These are phyloP conservation scores for Dinoponera quadriceps DNA, from an alignment of 1,140 invertebrate species.

Conservation along the genomic window DNA sequence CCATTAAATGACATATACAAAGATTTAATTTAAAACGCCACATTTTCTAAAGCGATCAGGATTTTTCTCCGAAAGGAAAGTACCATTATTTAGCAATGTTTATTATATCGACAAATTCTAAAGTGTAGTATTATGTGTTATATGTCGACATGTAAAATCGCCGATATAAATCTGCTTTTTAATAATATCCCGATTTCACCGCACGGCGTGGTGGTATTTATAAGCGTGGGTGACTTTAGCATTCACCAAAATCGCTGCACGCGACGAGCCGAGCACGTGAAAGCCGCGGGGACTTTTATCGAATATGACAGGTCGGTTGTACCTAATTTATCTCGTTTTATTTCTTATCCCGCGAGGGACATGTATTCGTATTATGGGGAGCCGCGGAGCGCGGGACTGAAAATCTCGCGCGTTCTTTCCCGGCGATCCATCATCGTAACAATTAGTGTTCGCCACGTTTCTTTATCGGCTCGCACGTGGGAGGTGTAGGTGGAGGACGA, in stretches of 20 bases:
- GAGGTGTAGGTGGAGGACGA: slow-evolving; percentile 72
- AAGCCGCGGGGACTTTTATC: slow-evolving; percentile 42
- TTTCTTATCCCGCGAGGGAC: slow-evolving; percentile 41
- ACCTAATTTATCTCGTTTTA: slow-evolving; percentile 54
- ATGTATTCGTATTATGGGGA: slow-evolving; percentile 43
- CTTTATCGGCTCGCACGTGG: slow-evolving; percentile 72
- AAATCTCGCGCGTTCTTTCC: slow-evolving; percentile 39
- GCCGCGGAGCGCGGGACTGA: slow-evolving; percentile 30
- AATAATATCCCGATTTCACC: background rate
- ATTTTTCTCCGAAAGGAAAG: too few species aligned
- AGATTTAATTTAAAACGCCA: too few species aligned
- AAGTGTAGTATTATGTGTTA: background rate
- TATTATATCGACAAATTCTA: background rate
- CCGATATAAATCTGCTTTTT: background rate
- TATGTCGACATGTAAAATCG: background rate
- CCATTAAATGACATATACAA: too few species aligned
- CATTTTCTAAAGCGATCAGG: too few species aligned
- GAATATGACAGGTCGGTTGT: slow-evolving; percentile 47
- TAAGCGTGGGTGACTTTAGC: background rate
- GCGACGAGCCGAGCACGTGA: slow-evolving; percentile 12
- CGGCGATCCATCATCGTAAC: slow-evolving; percentile 79
- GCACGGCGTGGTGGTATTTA: background rate
- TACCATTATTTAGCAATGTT: too few species aligned
- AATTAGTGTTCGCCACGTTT: slow-evolving; percentile 73
- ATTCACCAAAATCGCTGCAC: slow-evolving; percentile 22